Evolutionary conservation across 2,888 invertebrate genomes (phyloP).

Genomic region (Ariolimax columbianus): DNA sequence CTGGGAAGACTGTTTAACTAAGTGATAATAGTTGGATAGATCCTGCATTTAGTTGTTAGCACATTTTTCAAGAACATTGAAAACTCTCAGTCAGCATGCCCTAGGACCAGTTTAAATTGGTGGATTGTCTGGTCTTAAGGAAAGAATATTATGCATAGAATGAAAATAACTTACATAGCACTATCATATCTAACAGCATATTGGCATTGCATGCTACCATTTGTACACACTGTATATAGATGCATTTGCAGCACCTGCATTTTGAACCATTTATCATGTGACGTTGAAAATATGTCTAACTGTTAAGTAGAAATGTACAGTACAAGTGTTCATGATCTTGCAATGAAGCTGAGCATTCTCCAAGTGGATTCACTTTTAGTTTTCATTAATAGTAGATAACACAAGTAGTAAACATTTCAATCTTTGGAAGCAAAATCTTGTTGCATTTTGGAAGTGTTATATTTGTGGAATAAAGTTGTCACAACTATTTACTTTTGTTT

Average conservation of each 20-base stretch:
- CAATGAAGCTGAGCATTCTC: not conserved
- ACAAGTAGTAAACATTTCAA: not conserved
- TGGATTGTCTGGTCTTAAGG: not conserved
- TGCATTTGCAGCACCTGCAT: conserved; percentile 3
- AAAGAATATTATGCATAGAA: not conserved
- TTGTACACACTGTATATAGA: conserved; percentile 14
- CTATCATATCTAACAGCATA: not conserved
- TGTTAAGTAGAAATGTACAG: conserved; percentile 1
- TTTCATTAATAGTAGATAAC: not conserved
- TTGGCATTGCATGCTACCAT: not conserved
- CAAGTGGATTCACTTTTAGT: not conserved
- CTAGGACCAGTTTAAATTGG: no score
- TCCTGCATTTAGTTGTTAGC: no score
- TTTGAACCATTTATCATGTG: not conserved
- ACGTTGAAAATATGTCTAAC: not conserved
- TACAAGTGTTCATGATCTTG: not conserved
- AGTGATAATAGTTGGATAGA: no score
- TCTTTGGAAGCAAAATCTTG: not conserved
- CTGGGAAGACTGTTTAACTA: no score
- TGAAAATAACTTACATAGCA: not conserved
- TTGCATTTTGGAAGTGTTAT: not conserved
- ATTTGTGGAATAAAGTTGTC: not conserved
- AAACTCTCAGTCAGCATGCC: no score
- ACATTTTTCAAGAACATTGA: no score
- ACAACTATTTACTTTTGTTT: not conserved